phyloP scores from a whole-genome alignment of 2,888 invertebrate genomes.

The Clusia tigrina region DNA sequence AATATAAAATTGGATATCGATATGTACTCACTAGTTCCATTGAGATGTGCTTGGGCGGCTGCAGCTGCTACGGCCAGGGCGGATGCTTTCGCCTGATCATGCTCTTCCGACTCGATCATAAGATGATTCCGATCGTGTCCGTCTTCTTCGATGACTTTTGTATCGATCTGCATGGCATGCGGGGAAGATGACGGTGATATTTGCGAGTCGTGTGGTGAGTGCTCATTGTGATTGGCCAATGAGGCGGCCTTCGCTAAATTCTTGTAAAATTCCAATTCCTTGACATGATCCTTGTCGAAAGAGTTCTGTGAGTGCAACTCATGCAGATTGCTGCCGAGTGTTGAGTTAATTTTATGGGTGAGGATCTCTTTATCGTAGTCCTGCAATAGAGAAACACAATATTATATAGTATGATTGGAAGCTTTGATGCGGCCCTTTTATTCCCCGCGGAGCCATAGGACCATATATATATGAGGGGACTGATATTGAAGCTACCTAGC shows the following conservation, averaged over 20 bases:
- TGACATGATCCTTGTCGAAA: conserved; percentile 57
- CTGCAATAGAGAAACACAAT: conserved; percentile 50
- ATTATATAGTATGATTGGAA: not conserved
- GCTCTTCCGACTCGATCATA: conserved; percentile 33
- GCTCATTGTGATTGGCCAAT: conserved; percentile 47
- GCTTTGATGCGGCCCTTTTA: not conserved
- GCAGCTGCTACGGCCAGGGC: conserved; percentile 66
- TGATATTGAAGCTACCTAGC: no score
- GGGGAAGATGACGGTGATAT: conserved; percentile 40
- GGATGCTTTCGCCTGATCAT: conserved; percentile 61
- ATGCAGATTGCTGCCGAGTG: conserved; percentile 44
- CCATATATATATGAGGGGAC: no score
- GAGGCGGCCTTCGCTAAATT: conserved; percentile 59
- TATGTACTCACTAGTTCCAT: conserved; percentile 73
- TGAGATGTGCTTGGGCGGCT: conserved; percentile 69
- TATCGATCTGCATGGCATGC: conserved; percentile 56
- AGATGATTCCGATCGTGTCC: conserved; percentile 32
- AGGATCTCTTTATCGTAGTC: conserved; percentile 62
- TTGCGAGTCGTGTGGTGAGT: conserved; percentile 21
- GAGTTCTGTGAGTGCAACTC: conserved; percentile 32
- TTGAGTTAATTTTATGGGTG: conserved; percentile 58
- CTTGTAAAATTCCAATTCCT: conserved; percentile 62
- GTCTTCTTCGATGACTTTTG: conserved; percentile 37
- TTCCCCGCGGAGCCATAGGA: no score
- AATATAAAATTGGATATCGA: conserved; percentile 61